These are phyloP conservation scores for Burhinus bistriatus DNA, from an alignment of 2,113 vertebrate genomes.

Conservation along the genomic window DNA sequence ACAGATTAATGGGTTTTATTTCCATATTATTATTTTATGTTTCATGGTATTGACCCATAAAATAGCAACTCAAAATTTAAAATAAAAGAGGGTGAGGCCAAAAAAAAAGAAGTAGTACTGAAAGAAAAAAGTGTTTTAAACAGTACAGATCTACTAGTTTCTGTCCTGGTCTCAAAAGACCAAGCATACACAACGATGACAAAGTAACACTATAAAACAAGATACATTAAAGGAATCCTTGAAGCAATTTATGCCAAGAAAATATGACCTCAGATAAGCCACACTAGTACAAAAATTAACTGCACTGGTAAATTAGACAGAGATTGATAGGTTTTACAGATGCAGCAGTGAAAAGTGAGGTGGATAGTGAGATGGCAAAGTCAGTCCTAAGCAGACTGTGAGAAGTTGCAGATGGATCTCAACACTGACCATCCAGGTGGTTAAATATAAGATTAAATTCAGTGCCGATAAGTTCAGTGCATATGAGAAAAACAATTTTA, in stretches of 20 bases:
- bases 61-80: neutral
- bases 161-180: neutral
- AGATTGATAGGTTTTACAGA: neutral
- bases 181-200: neutral
- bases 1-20: neutral
- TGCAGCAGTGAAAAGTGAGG: neutral
- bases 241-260: neutral
- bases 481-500: slow-evolving; percentile 29
- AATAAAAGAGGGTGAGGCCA: neutral
- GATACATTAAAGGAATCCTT: neutral
- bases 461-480: neutral
- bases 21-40: neutral
- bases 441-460: slow-evolving; percentile 18
- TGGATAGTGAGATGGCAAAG: neutral
- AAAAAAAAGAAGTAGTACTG: neutral
- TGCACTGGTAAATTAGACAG: slow-evolving; percentile 5
- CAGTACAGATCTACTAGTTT: neutral
- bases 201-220: neutral
- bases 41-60: neutral
- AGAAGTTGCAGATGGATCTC: neutral
- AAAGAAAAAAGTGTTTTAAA: neutral
- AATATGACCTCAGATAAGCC: neutral
- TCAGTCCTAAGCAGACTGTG: neutral
- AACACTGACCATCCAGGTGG: neutral
- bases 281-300: neutral